phyloP scores from a whole-genome alignment of 2,113 vertebrate genomes.

The Probosciger aterrimus region DNA sequence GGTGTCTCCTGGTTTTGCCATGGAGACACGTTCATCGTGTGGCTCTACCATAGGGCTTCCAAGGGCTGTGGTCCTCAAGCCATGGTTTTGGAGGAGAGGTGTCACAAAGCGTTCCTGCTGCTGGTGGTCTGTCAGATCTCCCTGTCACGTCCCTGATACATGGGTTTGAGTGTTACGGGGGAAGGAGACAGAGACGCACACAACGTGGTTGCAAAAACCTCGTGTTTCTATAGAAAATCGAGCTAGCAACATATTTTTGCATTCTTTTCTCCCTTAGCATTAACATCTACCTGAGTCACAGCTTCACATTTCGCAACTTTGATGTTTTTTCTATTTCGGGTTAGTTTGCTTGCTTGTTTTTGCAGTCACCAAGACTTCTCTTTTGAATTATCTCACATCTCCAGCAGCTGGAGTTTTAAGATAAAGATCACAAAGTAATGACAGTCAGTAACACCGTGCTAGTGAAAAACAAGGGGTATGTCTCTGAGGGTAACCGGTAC shows the following conservation, averaged over 20 bases:
- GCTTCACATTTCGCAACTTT: background rate
- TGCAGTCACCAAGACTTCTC: background rate
- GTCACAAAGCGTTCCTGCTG: accelerated
- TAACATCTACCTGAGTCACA: conserved; percentile 43
- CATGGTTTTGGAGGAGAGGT: background rate
- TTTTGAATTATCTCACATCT: conserved; percentile 36
- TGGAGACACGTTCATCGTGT: background rate
- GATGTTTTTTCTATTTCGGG: background rate
- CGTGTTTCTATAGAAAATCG: background rate
- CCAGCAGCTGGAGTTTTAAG: conserved; percentile 38
- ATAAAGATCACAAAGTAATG: conserved; percentile 46
- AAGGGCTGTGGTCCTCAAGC: background rate
- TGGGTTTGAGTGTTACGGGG: background rate
- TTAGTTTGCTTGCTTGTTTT: conserved; percentile 32
- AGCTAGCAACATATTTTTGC: background rate
- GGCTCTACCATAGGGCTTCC: background rate
- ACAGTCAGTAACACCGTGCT: background rate
- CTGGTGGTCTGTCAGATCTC: background rate
- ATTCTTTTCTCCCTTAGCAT: conserved; percentile 26
- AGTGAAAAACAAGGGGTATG: background rate
- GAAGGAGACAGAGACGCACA: background rate
- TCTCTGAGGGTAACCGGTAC: conserved; percentile 29
- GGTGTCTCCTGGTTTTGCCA: background rate
- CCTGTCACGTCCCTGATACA: background rate
- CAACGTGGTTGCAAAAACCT: background rate